Percentiles rank a stretch among this genome's conserved stretches.
Evolutionary conservation across 2,888 invertebrate genomes (phyloP).

Genomic region (Ormyrus pomaceus): DNA sequence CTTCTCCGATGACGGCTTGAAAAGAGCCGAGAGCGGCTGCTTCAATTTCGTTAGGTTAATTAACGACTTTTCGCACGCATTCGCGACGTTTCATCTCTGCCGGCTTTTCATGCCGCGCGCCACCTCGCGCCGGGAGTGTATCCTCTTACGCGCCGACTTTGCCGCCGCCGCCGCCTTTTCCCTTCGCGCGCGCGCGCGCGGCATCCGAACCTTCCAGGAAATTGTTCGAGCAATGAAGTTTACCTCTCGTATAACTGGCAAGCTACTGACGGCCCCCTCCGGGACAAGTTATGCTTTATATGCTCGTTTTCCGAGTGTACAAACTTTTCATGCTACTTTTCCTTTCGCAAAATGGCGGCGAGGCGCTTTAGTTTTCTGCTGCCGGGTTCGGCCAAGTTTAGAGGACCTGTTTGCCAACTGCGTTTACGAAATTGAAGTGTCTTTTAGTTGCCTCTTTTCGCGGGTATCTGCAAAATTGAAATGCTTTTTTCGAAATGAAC

Average conservation of each 20-base stretch:
- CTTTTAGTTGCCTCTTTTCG: no score
- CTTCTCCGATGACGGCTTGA: not conserved
- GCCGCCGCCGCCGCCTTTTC: not conserved
- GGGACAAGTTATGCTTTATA: not conserved
- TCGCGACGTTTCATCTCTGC: constrained; percentile 17
- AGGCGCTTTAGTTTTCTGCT: no score
- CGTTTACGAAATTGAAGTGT: no score
- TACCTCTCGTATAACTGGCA: constrained; percentile 51
- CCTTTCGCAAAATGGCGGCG: not conserved
- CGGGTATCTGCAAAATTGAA: no score
- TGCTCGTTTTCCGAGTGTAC: not conserved
- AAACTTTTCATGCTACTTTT: constrained; percentile 16
- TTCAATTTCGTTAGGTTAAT: constrained; percentile 57
- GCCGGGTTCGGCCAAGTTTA: no score
- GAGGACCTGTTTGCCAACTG: no score
- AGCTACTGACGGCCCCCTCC: constrained; percentile 8
- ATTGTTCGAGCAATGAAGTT: constrained; percentile 58
- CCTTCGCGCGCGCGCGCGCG: not conserved
- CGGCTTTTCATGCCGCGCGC: not conserved
- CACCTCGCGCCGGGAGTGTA: no score
- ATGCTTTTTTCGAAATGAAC: no score
- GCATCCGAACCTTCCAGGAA: constrained; percentile 10
- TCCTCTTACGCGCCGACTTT: not conserved
- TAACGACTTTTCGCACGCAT: constrained; percentile 53
- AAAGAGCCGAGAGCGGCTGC: constrained; percentile 29